Evolutionary conservation across 2,797 vertebrate genomes (phyloP).

Genomic region (Micrastur ruficollis): DNA sequence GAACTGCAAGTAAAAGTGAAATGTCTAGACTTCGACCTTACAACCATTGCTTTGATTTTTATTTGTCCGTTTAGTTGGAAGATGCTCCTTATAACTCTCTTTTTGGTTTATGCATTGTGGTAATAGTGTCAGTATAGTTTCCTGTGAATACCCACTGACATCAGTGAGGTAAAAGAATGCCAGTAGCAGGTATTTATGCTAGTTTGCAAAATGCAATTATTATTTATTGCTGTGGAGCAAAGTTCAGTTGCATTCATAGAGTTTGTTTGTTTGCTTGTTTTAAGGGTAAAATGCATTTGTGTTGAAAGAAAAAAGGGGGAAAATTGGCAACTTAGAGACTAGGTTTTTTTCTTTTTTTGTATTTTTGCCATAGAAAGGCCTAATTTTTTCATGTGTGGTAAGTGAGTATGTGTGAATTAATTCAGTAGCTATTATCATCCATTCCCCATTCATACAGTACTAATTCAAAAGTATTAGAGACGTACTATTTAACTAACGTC

Average conservation of each 20-base stretch:
- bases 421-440: conserved; percentile 26
- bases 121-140: neutral
- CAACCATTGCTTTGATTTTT: neutral
- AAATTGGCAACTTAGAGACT: neutral
- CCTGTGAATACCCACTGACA: neutral
- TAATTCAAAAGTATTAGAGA: conserved; percentile 61
- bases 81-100: neutral
- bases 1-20: neutral
- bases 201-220: neutral
- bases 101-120: neutral
- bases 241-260: neutral
- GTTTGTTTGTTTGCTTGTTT: neutral
- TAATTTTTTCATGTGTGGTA: conserved; percentile 28
- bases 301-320: neutral
- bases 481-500: conserved; percentile 56
- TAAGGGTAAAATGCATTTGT: neutral
- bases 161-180: neutral
- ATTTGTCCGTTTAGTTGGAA: neutral
- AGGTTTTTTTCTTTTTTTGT: neutral
- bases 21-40: neutral
- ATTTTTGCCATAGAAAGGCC: conserved; percentile 10
- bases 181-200: neutral
- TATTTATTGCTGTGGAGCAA: neutral
- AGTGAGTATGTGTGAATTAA: conserved; percentile 9
- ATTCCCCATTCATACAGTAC: conserved; percentile 53